A percentile compares a stretch with the other conserved stretches of the same genome.
Evolutionary conservation across 2,113 vertebrate species (phyloP).

Genomic region (Chloroceryle aenea): DNA sequence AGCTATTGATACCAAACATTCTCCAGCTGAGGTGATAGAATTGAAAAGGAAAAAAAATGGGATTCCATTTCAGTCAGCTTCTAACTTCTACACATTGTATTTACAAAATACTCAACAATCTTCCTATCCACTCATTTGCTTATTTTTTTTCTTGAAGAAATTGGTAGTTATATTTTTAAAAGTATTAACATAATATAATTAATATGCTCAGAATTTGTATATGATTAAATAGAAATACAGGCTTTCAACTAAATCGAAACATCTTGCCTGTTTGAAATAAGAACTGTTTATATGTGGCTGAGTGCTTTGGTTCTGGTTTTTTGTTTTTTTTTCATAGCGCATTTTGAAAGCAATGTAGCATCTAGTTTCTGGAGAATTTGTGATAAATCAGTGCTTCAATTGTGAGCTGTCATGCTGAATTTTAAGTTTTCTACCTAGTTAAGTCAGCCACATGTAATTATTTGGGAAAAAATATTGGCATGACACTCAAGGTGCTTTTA

Average conservation of each 20-base stretch:
- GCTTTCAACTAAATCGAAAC: neutral
- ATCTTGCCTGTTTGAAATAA: neutral
- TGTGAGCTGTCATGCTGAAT: neutral
- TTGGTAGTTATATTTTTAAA: neutral
- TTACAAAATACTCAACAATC: neutral
- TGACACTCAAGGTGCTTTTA: conserved; percentile 6
- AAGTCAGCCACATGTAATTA: neutral
- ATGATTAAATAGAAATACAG: neutral
- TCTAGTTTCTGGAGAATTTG: neutral
- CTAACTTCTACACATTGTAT: neutral
- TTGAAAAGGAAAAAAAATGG: neutral
- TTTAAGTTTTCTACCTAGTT: neutral
- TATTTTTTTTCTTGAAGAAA: neutral
- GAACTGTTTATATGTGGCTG: neutral
- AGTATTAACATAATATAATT: neutral
- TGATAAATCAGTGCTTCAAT: neutral
- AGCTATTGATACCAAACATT: neutral
- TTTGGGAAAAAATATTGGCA: neutral
- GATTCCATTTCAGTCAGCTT: neutral
- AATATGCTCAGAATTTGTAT: neutral
- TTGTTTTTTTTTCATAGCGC: neutral
- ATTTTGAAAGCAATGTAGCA: neutral
- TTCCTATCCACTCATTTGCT: neutral
- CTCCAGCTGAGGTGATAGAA: neutral
- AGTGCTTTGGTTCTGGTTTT: neutral